phyloP scores from a whole-genome alignment of 2,888 invertebrate species.

The Yponomeuta plumbellus region DNA sequence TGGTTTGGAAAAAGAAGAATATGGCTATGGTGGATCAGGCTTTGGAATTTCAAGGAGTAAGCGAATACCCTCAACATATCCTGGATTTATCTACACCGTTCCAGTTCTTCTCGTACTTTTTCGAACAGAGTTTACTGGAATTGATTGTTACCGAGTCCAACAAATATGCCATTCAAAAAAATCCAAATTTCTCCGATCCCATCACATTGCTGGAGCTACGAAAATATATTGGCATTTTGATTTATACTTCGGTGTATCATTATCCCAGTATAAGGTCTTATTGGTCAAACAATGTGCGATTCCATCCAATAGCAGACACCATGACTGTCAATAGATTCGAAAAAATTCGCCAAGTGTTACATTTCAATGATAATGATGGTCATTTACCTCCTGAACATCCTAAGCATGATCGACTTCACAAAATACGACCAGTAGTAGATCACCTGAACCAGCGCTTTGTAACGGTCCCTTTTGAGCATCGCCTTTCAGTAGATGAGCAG shows the following conservation, averaged over 20 bases:
- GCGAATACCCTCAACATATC: neutral
- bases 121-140: slow-evolving; percentile 4
- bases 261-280: slow-evolving; percentile 21
- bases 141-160: slow-evolving; percentile 1
- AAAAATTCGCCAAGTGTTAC: slow-evolving; percentile 28
- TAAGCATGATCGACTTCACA: slow-evolving; percentile 2
- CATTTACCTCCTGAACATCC: slow-evolving; percentile 27
- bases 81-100: slow-evolving; percentile 3
- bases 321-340: slow-evolving; percentile 34
- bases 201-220: slow-evolving; percentile 1
- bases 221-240: slow-evolving; percentile 28
- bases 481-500: slow-evolving; percentile 24
- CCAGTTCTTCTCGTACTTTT: slow-evolving; percentile 9
- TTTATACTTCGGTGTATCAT: slow-evolving; percentile 29
- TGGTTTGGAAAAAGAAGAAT: slow-evolving; percentile 1
- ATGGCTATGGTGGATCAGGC: neutral
- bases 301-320: slow-evolving; percentile 26
- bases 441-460: neutral
- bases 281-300: slow-evolving; percentile 28
- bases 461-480: slow-evolving; percentile 22
- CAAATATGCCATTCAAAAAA: slow-evolving; percentile 10
- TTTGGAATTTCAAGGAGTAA: neutral
- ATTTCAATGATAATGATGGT: slow-evolving; percentile 32
- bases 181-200: slow-evolving; percentile 6
- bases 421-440: neutral